Base-by-base conservation (phyloP, 2,888 invertebrate genomes). In the Pemphredon lugubris region DNA sequence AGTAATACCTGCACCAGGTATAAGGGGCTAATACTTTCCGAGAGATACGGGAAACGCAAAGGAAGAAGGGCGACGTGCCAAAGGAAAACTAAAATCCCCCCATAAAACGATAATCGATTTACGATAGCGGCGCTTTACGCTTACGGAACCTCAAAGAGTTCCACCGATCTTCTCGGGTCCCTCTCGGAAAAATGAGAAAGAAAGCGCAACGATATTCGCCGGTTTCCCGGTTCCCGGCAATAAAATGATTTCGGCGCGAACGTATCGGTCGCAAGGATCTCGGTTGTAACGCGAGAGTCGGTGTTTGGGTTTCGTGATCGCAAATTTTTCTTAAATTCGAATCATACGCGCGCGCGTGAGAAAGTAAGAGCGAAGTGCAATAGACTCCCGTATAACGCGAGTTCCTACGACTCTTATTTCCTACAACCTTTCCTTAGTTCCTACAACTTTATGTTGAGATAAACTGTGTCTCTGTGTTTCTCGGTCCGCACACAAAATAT, bases 21-120 rank as follows among this genome's bases (percentile, higher is more conserved):
- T 13, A 20, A 50, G 54, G 40, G 40, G 32, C 26, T 30, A 14
- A 40, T 53, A 13, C 53, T 50, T 26, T 0, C 7, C n/a, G 40
- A 32, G 7, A 32, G 14, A 32, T 13, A 21, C 34, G 32, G 42
- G 34, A 45, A 26, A 14, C 14, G 30, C 39, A 20, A 21, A 13
- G 13, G 40, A 59, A 39, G 30, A 54, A 18, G 50, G 39, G 32
- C 11, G 14, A 63, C 55, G 70, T 64, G 77, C 66, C 63, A 74
- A 69, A 66, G 53, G 30, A 44, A 48, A 53, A 20, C 40, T 26
- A 40, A 60, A 54, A 53, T 64, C 67, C 72, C 20, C 72, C 71
- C 73, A 71, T 87, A 87, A 86, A 87, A 80, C 81, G 70, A 87
- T 87, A 82, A 87, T 87, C 86, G 84, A 86, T 87, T 86, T 87